Evolutionary conservation across 2,888 invertebrate species (phyloP), one percentile per base, ranked within the genome.

Genomic region (Xestobium rufovillosum): DNA sequence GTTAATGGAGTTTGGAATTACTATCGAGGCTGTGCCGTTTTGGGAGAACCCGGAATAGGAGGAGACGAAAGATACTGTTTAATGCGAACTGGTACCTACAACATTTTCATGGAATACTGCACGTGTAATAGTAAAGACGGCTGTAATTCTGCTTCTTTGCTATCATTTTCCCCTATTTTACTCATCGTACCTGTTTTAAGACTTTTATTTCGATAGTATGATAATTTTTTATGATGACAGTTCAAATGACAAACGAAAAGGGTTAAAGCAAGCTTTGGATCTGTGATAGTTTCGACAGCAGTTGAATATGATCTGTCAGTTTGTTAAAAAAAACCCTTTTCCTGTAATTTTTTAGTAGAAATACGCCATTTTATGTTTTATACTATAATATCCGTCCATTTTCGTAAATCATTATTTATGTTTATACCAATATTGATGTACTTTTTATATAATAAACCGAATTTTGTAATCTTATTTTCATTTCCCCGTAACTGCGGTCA

Each of bases 61-160:
- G 88, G 89, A 0, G 91, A 92, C 52, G 91, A 92, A 63, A 72
- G 92, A 36, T 91, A 85, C 65, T 92, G 92, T 51, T 68, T 90
- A 8, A 86, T 91, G 83, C 73, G 90, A 53, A 87, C 88, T 0
- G 91, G 91, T 12, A 88, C 88, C 1, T 90, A 88, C 65, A 90
- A 94, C 60, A 89, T 94, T 48, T 92, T 91, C 60, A 82, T 89
- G 70, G 92, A 94, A 64, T 90, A 86, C 55, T 94, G 92, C 60
- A 90, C 90, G 0, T 92, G 92, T 53, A 86, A 86, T 53, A 87
- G 85, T 55, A 91, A 91, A 65, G 90, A 92, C 61, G 91, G 91
- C 1, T 92, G 92, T 59, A 92, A 92, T 61, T 64, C 75, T 2
- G 80, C 80, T 1, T 42, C 41, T 19, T 34, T 29, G 9, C 30